Conservation (phyloP, 2,113 vertebrate genomes). For the Cephalopterus ornatus region DNA sequence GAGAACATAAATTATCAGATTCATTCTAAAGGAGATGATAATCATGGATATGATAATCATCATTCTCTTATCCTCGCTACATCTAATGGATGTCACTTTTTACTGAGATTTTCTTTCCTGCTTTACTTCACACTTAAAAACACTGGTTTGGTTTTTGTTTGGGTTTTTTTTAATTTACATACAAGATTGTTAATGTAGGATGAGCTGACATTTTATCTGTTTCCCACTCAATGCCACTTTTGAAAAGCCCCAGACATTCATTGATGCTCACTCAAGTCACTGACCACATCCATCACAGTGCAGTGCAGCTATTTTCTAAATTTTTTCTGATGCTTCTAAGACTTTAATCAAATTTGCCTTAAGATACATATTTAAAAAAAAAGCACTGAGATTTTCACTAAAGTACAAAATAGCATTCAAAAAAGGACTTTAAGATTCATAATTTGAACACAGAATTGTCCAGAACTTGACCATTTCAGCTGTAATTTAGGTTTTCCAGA, state of each 20-base stretch:
- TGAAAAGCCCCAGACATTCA: not conserved
- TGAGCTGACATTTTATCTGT: not conserved
- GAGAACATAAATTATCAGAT: not conserved
- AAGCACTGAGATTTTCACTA: not conserved
- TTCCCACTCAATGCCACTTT: not conserved
- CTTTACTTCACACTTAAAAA: not conserved
- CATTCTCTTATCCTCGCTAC: not conserved
- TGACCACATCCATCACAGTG: not conserved
- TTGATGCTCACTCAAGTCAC: not conserved
- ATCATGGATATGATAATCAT: not conserved
- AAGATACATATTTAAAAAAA: not conserved
- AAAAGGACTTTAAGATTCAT: not conserved
- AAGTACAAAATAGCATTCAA: not conserved
- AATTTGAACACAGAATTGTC: not conserved
- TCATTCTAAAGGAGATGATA: not conserved
- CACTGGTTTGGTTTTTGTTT: not conserved
- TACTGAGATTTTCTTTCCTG: not conserved
- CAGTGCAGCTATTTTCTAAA: not conserved
- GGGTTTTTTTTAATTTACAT: not conserved
- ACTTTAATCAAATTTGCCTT: not conserved
- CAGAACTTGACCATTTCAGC: not conserved
- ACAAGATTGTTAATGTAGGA: not conserved
- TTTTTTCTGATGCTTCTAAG: not conserved
- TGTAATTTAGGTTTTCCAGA: not conserved
- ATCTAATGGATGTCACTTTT: not conserved